phyloP scores from a whole-genome alignment of 2,113 vertebrate species.

The Capreolus pygargus region DNA sequence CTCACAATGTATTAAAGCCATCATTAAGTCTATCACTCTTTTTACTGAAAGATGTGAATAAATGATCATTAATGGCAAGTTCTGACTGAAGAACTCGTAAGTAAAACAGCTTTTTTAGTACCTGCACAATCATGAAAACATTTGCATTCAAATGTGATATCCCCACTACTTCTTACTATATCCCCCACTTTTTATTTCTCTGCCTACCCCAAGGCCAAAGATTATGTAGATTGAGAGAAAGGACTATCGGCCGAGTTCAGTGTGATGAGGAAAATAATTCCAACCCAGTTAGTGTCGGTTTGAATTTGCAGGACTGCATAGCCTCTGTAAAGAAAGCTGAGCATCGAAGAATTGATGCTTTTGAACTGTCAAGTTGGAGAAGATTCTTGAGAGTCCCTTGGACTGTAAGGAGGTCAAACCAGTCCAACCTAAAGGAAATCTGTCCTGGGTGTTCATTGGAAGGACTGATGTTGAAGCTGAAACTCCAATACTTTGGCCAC shows the following conservation, averaged over 20 bases:
- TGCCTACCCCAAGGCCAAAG: neutral
- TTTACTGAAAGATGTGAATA: neutral
- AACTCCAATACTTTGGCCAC: neutral
- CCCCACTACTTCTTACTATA: neutral
- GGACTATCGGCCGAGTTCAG: fast-evolving
- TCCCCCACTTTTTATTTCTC: neutral
- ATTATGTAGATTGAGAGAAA: neutral
- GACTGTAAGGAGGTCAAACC: neutral
- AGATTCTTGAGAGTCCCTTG: neutral
- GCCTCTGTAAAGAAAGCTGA: neutral
- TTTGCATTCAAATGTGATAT: neutral
- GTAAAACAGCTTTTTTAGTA: neutral
- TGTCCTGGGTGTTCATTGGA: neutral
- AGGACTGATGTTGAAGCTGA: neutral
- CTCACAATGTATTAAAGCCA: neutral
- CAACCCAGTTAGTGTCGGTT: neutral
- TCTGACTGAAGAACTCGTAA: neutral
- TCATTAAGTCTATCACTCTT: neutral
- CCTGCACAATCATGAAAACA: neutral
- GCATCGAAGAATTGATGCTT: neutral
- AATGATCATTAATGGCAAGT: neutral
- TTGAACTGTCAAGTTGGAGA: neutral
- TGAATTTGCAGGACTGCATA: neutral
- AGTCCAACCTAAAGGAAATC: neutral
- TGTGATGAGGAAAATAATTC: neutral